phyloP scores from a whole-genome alignment of 2,888 invertebrate species.

The Willowsia nigromaculata region DNA sequence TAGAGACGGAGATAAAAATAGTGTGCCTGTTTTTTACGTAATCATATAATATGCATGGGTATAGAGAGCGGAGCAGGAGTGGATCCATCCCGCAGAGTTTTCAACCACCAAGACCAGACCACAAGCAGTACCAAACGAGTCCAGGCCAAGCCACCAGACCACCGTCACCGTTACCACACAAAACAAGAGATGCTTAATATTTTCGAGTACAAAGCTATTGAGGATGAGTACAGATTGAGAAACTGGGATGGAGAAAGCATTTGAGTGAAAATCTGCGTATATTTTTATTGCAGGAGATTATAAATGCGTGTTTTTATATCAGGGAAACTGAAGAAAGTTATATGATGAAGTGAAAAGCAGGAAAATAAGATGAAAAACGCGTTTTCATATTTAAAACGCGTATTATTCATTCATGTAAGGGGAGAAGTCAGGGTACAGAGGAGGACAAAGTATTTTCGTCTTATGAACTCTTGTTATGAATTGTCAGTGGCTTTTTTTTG shows the following conservation, averaged over 20 bases:
- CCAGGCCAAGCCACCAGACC: slow-evolving; percentile 29
- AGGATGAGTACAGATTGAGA: not conserved
- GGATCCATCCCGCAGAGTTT: slow-evolving; percentile 53
- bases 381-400: not conserved
- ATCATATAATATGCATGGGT: too few species aligned
- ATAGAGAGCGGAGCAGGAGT: too few species aligned
- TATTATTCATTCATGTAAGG: not conserved
- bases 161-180: slow-evolving; percentile 45
- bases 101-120: slow-evolving; percentile 37
- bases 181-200: not conserved
- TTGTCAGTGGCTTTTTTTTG: not conserved
- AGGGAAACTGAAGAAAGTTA: too few species aligned
- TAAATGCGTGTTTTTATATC: too few species aligned
- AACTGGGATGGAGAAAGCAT: too few species aligned
- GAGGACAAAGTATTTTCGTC: too few species aligned
- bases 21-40: too few species aligned
- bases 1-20: too few species aligned
- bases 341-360: not conserved
- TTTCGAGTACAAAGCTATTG: not conserved
- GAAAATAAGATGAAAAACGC: not conserved
- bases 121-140: slow-evolving; percentile 17
- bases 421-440: not conserved
- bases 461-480: not conserved
- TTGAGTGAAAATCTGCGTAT: slow-evolving; percentile 15
- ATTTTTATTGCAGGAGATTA: not conserved